Evolutionary conservation across 2,797 vertebrate species (phyloP).

Genomic region (Saguinus oedipus): DNA sequence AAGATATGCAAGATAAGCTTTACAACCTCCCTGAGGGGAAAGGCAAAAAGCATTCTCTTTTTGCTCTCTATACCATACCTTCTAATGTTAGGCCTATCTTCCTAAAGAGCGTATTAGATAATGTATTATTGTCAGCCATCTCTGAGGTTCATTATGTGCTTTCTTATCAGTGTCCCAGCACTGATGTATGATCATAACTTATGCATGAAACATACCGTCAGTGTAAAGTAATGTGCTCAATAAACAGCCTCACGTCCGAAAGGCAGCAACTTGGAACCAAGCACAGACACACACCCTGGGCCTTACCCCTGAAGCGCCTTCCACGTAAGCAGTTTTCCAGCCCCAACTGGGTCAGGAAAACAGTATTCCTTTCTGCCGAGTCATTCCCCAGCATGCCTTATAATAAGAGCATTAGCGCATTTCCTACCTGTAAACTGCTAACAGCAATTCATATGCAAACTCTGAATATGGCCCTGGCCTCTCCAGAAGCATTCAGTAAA

Average conservation of each 20-base stretch:
- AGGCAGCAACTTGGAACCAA: neutral
- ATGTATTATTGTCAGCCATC: conserved; percentile 49
- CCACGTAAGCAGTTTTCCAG: conserved; percentile 32
- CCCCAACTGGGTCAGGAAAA: conserved; percentile 65
- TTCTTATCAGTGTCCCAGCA: conserved; percentile 26
- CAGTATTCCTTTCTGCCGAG: conserved; percentile 56
- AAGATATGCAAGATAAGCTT: conserved; percentile 40
- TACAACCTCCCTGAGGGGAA: conserved; percentile 27
- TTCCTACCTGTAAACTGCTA: conserved; percentile 21
- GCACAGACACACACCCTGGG: neutral
- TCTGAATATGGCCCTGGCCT: neutral
- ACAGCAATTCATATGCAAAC: neutral
- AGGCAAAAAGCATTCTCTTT: conserved; percentile 19
- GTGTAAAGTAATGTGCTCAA: conserved; percentile 32
- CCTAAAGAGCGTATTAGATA: conserved; percentile 34
- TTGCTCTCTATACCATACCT: neutral
- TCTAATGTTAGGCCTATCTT: conserved; percentile 58
- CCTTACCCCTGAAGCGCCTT: neutral
- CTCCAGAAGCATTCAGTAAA: neutral
- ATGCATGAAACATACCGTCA: conserved; percentile 19
- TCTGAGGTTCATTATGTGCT: conserved; percentile 47
- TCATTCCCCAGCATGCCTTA: conserved; percentile 49
- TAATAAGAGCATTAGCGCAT: neutral
- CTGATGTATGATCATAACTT: conserved; percentile 8
- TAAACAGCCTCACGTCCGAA: neutral